Evolutionary conservation across 2,113 vertebrate genomes (phyloP).

Genomic region (Mesoclemmys tuberculata): DNA sequence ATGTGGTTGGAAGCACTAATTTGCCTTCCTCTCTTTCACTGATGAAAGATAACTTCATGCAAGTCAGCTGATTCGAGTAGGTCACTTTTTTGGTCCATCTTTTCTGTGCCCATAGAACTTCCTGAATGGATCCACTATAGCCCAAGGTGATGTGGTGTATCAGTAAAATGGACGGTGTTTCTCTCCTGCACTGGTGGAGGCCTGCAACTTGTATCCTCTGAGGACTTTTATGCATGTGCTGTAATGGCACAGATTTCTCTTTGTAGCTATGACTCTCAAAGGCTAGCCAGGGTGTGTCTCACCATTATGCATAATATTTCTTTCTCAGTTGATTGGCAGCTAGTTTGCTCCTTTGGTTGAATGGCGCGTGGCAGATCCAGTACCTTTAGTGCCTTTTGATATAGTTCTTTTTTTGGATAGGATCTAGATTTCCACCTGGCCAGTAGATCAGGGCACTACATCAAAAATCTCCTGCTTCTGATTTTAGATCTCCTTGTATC

Average conservation of each 20-base stretch:
- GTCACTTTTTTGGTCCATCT: fast-evolving
- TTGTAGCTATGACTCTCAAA: not conserved
- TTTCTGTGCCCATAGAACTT: not conserved
- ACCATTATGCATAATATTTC: not conserved
- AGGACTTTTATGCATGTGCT: not conserved
- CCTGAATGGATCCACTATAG: not conserved
- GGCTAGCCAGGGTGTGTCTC: not conserved
- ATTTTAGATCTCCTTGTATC: not conserved
- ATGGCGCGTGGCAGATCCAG: too few relatives aligned
- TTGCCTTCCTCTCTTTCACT: not conserved
- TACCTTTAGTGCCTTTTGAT: not conserved
- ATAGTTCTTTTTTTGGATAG: not conserved
- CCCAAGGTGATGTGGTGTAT: not conserved
- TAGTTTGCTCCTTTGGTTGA: not conserved
- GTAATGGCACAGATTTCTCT: not conserved
- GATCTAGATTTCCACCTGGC: not conserved
- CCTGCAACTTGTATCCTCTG: not conserved
- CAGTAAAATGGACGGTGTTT: not conserved
- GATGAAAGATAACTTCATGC: not conserved
- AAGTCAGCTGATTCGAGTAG: not conserved
- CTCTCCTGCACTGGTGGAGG: not conserved
- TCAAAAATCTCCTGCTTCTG: not conserved
- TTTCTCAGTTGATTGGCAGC: not conserved
- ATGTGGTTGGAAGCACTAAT: not conserved
- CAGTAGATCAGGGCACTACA: not conserved